A percentile compares a stretch with the other conserved stretches of the same genome.
Evolutionary conservation across 2,888 invertebrate genomes (phyloP).

Genomic region (Chymomyza caudatula): DNA sequence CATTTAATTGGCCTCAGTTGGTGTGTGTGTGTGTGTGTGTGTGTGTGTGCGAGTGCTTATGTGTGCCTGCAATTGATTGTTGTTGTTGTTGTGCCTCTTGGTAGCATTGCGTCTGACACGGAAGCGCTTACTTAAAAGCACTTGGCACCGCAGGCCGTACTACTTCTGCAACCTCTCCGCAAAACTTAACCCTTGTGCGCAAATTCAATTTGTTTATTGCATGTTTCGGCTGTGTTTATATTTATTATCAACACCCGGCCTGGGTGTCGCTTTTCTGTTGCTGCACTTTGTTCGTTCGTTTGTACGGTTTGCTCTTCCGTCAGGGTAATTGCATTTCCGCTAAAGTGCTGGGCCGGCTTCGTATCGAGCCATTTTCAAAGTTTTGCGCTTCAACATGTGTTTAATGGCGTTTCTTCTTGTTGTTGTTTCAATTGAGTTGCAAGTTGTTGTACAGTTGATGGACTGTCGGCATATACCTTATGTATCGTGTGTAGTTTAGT

Average conservation of each 20-base stretch:
- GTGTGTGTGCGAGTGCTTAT: neutral
- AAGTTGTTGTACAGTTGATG: slow-evolving; percentile 32
- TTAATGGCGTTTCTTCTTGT: neutral
- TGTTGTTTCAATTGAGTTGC: slow-evolving; percentile 46
- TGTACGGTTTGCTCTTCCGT: slow-evolving; percentile 6
- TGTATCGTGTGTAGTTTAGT: slow-evolving; percentile 8
- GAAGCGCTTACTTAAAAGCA: neutral
- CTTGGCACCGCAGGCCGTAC: neutral
- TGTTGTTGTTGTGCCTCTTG: neutral
- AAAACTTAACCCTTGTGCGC: slow-evolving; percentile 2
- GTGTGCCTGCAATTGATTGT: slow-evolving; percentile 11
- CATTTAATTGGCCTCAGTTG: slow-evolving; percentile 30
- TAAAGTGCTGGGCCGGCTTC: slow-evolving; percentile 25
- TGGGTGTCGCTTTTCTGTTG: neutral
- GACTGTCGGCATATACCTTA: slow-evolving; percentile 13
- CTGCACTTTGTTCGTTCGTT: slow-evolving; percentile 19
- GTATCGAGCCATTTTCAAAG: slow-evolving; percentile 9
- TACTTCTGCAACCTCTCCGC: neutral
- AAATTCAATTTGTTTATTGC: slow-evolving; percentile 74
- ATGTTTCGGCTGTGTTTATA: slow-evolving; percentile 63
- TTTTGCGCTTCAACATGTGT: neutral
- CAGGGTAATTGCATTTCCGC: slow-evolving; percentile 57
- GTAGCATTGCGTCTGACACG: slow-evolving; percentile 4
- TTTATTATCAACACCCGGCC: slow-evolving; percentile 62
- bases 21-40: too few species aligned